Percentiles rank a stretch among this genome's conserved stretches.
phyloP scores from a whole-genome alignment of 2,797 vertebrate species.

The Adrianichthys oophorus region DNA sequence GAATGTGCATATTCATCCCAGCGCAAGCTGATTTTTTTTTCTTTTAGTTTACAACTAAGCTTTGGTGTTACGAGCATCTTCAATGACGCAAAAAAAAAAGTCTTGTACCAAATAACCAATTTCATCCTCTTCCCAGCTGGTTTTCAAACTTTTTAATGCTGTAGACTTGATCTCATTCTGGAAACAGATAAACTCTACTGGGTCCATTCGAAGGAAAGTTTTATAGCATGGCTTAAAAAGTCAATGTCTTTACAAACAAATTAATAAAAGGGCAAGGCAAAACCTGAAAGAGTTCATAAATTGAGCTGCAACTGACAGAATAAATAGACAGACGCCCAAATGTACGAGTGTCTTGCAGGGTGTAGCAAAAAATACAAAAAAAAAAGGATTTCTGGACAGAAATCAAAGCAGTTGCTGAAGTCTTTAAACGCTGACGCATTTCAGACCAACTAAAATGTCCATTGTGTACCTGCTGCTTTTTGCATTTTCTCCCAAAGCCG shows the following conservation, averaged over 20 bases:
- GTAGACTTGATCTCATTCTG: conserved; percentile 25
- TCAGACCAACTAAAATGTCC: conserved; percentile 58
- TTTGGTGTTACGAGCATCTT: too few relatives aligned
- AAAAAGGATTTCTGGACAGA: conserved; percentile 40
- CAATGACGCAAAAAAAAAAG: conserved; percentile 17
- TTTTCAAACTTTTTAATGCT: conserved; percentile 33
- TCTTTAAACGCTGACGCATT: conserved; percentile 58
- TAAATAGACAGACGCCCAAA: conserved; percentile 37
- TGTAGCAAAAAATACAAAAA: conserved; percentile 55
- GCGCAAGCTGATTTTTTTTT: too few relatives aligned
- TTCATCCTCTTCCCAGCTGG: conserved; percentile 18
- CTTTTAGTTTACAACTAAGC: too few relatives aligned
- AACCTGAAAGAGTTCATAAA: conserved; percentile 5
- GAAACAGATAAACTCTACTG: conserved; percentile 6
- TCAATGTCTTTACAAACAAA: neutral
- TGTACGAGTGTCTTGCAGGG: conserved; percentile 46
- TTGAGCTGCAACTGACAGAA: conserved; percentile 23
- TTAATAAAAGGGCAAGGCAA: conserved; percentile 17
- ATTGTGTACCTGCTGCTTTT: conserved; percentile 78
- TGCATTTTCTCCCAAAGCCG: conserved; percentile 65
- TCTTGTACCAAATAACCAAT: conserved; percentile 39
- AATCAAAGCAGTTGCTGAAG: conserved; percentile 58
- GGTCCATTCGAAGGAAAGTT: conserved; percentile 11
- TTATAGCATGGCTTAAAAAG: conserved; percentile 14
- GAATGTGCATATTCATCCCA: too few relatives aligned